Conservation (phyloP, 1,140 invertebrate species). For the Alviniconcha marisindica region DNA sequence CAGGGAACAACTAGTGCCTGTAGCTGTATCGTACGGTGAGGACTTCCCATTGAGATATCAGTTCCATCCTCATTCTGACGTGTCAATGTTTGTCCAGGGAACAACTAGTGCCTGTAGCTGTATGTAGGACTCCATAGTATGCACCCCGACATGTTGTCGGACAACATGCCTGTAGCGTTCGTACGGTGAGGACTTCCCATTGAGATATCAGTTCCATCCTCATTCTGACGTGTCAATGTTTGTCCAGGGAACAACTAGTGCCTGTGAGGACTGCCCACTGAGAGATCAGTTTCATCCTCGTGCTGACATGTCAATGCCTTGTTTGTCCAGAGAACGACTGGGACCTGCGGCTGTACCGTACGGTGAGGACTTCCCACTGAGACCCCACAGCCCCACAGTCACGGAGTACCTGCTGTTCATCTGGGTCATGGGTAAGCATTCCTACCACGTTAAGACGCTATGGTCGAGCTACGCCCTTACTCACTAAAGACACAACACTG, state of each 20-base stretch:
- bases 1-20: neutral
- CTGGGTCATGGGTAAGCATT: constrained; percentile 64
- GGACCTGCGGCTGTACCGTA: constrained; percentile 34
- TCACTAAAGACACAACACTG: too few species aligned
- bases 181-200: constrained; percentile 60
- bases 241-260: neutral
- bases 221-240: too few species aligned
- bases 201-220: too few species aligned
- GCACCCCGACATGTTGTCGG: too few species aligned
- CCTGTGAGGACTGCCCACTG: constrained; percentile 58
- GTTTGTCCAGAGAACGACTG: neutral
- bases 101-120: constrained; percentile 16
- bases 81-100: too few species aligned
- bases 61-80: too few species aligned
- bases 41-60: constrained; percentile 65
- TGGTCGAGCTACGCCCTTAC: too few species aligned
- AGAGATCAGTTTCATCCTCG: too few species aligned
- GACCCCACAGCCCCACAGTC: constrained; percentile 49
- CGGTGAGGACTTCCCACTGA: constrained; percentile 61
- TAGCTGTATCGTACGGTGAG: constrained; percentile 44
- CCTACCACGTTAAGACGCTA: too few species aligned
- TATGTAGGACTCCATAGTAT: too few species aligned
- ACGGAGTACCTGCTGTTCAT: constrained; percentile 59
- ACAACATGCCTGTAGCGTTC: too few species aligned
- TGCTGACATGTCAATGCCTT: too few species aligned